phyloP scores from a whole-genome alignment of 2,888 invertebrate genomes.

The Sericinus montela region DNA sequence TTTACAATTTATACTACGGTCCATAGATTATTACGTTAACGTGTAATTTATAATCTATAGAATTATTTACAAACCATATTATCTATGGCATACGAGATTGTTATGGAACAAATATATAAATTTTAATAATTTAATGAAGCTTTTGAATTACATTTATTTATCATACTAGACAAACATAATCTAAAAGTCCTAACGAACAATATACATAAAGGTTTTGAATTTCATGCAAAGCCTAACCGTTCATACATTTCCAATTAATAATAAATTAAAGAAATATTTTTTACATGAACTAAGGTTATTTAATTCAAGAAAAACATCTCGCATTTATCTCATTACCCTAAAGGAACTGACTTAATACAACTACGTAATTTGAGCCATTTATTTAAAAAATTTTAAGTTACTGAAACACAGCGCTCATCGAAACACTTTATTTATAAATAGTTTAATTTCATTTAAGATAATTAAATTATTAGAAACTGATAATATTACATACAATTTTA shows the following conservation, averaged over 20 bases:
- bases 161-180: too few relatives aligned
- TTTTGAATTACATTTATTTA: too few relatives aligned
- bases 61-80: slow-evolving; percentile 18
- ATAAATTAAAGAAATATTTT: too few relatives aligned
- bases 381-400: slow-evolving; percentile 7
- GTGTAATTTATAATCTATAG: slow-evolving; percentile 35
- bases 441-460: background rate
- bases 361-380: slow-evolving; percentile 58
- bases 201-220: too few relatives aligned
- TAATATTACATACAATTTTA: background rate
- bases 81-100: slow-evolving; percentile 40
- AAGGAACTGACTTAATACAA: slow-evolving; percentile 65
- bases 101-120: background rate
- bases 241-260: too few relatives aligned
- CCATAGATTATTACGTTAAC: slow-evolving; percentile 23
- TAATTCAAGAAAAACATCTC: background rate
- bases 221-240: too few relatives aligned
- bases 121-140: background rate
- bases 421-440: background rate
- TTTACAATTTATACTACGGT: slow-evolving; percentile 35
- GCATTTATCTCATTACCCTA: slow-evolving; percentile 41
- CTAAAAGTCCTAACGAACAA: too few relatives aligned
- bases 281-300: background rate
- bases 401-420: background rate
- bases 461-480: slow-evolving; percentile 5